Evolutionary conservation across 2,888 invertebrate species (phyloP), one percentile per base, ranked within the genome.

Genomic region (Cryptophagus acutangulus): DNA sequence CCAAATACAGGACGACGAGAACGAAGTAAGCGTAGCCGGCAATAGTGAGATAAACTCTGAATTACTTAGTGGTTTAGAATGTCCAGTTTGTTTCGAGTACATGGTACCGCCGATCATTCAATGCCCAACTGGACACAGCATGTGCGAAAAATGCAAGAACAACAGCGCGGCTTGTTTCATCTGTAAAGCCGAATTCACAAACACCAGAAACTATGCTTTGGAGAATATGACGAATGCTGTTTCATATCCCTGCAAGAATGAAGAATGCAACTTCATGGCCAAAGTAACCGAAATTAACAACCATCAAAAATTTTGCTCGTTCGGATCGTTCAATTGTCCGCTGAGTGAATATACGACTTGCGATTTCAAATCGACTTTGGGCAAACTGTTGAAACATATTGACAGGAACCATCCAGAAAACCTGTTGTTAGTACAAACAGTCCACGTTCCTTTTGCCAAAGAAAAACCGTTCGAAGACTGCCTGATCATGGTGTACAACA

Each of bases 351-450:
- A 31, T 12, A 12, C 16, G 3, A 16, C 9, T 15, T 31, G 31
- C 16, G 9, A 3, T 3, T 31, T 3, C 9, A 14, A 15, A 13
- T 13, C 15, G 9, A 3, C 3, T 3, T 16, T 31, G n/a, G 31
- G 4, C 12, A 82, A 81, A 38, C 84, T 78, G 6, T 56, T 56
- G 29, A 16, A 3, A n/a, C 31, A 31, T 31, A 15, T 31, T 6
- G 4, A 15, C 9, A 3, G 54, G 43, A 30, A 45, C 2, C 66
- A 68, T 45, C 51, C 54, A 30, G 63, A 65, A 44, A 51, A 55
- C 36, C 26, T 61, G 17, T 36, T 64, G 17, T 62, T 63, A 44
- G 36, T 54, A 9, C 56, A 59, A 14, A 51, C 39, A 15, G 36
- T 61, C 3, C 42, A 26, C 14, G 35, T 49, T 20, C 56, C 55